Conservation (phyloP, 2,113 vertebrate species). For the Cacatua alba region DNA sequence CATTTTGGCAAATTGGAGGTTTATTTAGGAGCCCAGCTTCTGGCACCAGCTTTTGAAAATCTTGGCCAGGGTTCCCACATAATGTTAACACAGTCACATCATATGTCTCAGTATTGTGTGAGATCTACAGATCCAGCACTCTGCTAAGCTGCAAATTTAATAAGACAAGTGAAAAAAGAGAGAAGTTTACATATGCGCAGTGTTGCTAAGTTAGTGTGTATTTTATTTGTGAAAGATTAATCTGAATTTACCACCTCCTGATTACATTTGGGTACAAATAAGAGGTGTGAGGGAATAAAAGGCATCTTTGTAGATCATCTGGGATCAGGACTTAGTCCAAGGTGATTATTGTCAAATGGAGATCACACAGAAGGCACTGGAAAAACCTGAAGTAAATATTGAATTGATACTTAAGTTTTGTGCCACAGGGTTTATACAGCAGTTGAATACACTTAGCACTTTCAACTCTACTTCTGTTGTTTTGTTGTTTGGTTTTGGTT, state of each 20-base stretch:
- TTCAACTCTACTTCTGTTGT: background rate
- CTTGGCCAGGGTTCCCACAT: background rate
- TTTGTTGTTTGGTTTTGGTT: too few relatives aligned
- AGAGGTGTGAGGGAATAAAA: background rate
- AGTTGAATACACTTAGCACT: background rate
- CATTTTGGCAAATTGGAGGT: background rate
- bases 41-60: constrained; percentile 31
- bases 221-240: constrained; percentile 22
- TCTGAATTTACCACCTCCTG: background rate
- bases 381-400: background rate
- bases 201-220: background rate
- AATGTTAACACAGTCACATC: constrained; percentile 21
- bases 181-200: background rate
- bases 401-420: background rate
- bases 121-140: constrained; percentile 1
- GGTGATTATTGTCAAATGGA: background rate
- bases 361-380: background rate
- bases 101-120: constrained; percentile 1
- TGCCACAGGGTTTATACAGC: background rate
- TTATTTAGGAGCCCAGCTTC: constrained; percentile 22
- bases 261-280: background rate
- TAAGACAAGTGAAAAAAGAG: background rate
- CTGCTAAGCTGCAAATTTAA: constrained; percentile 47
- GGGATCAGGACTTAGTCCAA: background rate
- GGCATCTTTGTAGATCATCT: background rate